Base-by-base conservation (phyloP, 2,797 vertebrate species). In the Sylvilagus floridanus region DNA sequence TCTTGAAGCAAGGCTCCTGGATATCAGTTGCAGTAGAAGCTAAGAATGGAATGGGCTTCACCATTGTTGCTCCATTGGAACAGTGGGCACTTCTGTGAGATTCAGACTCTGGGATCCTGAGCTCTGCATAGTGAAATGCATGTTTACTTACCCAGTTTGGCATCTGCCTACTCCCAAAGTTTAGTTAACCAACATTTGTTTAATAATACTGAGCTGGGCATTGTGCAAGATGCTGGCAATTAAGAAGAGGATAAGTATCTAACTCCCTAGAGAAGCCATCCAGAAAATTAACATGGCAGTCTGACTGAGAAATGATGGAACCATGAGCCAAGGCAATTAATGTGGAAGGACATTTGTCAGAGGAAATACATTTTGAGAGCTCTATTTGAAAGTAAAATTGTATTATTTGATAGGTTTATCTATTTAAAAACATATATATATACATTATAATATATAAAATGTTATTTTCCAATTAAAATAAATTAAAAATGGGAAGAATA, bases 61-160 rank as follows among this genome's bases (percentile, higher is more conserved):
- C 32, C 35, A 88, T 79, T 72, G 60, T 73, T 73, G 42, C 24
- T 95, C 88, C 57, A 10, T 11, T 71, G 37, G 24, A 54, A 7
- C 13, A 76, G 65, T 68, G 22, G 37, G 19, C 11, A 14, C 79
- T 19, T 57, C 14, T 77, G 2, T 17, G 52, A 75, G 57, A 88
- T 86, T 84, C 62, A 85, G 35, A 14, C 21, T 90, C 83, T 84
- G 28, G 42, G 62, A 75, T 90, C 22, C 62, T 90, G 75, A 54
- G 28, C 37, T 47, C 60, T 90, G 11, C 12, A 22, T 76, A 26
- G 11, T 65, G 35, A 95, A 96, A 71, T 13, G 28, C 60, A 75
- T 6, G 57, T 81, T 90, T 84, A 60, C 21, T 37, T 50, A 75
- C 50, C 37, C 16, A 32, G 62, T 92, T 79, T 75, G 47, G 4